Percentiles rank a stretch among this genome's conserved stretches.
phyloP scores from a whole-genome alignment of 2,113 vertebrate species.

The Eulacestoma nigropectus region DNA sequence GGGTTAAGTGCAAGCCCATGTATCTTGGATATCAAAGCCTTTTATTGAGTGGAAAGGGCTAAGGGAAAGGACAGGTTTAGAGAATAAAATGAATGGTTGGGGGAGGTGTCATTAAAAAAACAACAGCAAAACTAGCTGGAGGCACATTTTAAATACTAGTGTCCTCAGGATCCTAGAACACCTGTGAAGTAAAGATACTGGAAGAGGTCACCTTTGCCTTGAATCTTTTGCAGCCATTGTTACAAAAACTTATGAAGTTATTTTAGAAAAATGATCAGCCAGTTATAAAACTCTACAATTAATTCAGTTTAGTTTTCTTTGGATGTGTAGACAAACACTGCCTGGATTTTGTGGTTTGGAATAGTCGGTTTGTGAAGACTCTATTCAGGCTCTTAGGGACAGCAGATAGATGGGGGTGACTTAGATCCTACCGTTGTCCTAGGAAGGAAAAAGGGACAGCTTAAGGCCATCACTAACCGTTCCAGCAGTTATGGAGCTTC shows the following conservation, averaged over 20 bases:
- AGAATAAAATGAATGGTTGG: background rate
- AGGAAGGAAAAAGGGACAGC: background rate
- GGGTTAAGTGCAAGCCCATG: background rate
- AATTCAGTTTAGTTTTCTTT: background rate
- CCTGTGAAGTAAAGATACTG: background rate
- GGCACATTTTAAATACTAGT: background rate
- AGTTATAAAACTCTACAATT: background rate
- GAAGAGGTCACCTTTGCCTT: background rate
- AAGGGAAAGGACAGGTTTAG: background rate
- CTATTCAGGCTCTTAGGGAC: background rate
- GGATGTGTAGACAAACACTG: background rate
- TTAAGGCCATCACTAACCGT: background rate
- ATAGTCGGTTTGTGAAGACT: background rate
- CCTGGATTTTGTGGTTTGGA: background rate
- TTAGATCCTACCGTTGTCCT: background rate
- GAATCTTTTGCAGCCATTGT: background rate
- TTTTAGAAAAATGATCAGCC: background rate
- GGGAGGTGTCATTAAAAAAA: background rate
- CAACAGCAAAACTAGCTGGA: background rate
- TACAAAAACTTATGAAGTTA: background rate
- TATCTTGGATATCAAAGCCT: background rate
- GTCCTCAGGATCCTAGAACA: background rate
- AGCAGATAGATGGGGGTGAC: background rate
- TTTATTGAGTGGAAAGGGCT: background rate
- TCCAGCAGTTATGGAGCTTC: background rate